phyloP scores from a whole-genome alignment of 2,797 vertebrate genomes.

The Harpagifer antarcticus region DNA sequence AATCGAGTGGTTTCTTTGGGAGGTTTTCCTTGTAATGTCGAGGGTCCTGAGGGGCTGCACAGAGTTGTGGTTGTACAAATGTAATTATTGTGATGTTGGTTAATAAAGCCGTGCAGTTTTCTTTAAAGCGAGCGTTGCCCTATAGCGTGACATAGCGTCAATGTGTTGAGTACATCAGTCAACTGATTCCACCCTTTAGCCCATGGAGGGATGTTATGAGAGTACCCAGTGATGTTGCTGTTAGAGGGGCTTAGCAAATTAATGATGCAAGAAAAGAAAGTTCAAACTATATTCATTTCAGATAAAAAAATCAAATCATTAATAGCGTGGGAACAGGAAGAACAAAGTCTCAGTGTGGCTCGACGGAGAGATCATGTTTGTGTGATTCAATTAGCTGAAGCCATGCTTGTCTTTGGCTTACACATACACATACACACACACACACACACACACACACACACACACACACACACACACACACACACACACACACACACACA shows the following conservation, averaged over 20 bases:
- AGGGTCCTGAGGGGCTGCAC: too few species aligned
- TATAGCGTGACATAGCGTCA: too few species aligned
- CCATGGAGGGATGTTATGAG: background rate
- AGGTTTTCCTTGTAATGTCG: too few species aligned
- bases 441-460: too few species aligned
- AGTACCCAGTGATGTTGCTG: background rate
- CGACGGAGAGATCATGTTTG: conserved; percentile 27
- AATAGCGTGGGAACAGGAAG: conserved; percentile 57
- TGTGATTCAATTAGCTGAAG: conserved; percentile 48
- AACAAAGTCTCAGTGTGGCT: conserved; percentile 48
- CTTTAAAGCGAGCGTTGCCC: too few species aligned
- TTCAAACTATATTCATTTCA: conserved; percentile 37
- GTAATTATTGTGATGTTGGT: too few species aligned
- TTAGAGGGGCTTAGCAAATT: conserved; percentile 6
- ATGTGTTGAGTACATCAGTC: background rate
- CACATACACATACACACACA: background rate
- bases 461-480: too few species aligned
- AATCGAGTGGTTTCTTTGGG: too few species aligned
- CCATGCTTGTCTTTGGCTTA: background rate
- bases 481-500: conserved; percentile 6
- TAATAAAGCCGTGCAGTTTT: too few species aligned
- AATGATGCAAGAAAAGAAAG: conserved; percentile 46
- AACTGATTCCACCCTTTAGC: too few species aligned
- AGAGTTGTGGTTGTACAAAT: too few species aligned
- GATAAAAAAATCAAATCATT: conserved; percentile 46